phyloP scores from a whole-genome alignment of 2,888 invertebrate species.

The Cephus pulcher region DNA sequence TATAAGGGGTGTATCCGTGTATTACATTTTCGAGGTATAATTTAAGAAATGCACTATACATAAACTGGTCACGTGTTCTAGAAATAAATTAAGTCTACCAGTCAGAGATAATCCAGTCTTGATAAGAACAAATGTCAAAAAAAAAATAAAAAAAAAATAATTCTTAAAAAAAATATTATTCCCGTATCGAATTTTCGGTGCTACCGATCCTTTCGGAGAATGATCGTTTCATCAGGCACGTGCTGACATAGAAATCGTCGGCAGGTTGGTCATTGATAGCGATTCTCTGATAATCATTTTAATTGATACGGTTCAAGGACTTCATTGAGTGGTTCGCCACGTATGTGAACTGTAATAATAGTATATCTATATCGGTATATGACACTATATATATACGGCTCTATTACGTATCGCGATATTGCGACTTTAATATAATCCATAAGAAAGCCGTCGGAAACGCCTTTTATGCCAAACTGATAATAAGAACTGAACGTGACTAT shows the following conservation, averaged over 20 bases:
- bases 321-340: neutral
- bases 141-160: no score
- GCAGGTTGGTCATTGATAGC: neutral
- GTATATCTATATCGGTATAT: neutral
- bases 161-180: neutral
- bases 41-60: neutral
- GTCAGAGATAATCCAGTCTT: neutral
- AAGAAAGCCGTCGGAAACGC: neutral
- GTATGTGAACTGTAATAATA: neutral
- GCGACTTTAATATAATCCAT: neutral
- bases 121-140: neutral
- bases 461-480: constrained; percentile 16
- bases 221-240: neutral
- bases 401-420: neutral
- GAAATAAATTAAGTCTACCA: neutral
- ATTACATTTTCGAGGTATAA: neutral
- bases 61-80: neutral
- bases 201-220: neutral
- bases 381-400: neutral
- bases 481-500: constrained; percentile 26
- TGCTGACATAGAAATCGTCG: neutral
- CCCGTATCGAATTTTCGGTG: neutral
- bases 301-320: neutral
- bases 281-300: neutral
- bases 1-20: neutral